Evolutionary conservation across 2,113 vertebrate genomes (phyloP).

Genomic region (Prionailurus viverrinus): DNA sequence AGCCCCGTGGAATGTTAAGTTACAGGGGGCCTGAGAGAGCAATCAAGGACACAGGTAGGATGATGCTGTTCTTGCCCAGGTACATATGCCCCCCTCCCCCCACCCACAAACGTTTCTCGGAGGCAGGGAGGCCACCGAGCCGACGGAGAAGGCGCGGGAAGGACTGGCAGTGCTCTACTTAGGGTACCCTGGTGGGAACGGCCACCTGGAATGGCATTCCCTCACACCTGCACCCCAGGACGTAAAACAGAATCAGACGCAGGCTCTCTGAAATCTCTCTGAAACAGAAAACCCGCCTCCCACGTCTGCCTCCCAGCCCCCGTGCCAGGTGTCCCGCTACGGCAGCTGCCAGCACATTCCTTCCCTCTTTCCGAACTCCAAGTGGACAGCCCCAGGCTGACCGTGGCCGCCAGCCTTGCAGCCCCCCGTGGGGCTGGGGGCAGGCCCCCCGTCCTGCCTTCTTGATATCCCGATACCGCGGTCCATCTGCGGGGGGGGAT

Average conservation of each 20-base stretch:
- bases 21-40: conserved; percentile 40
- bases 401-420: neutral
- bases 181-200: neutral
- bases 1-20: neutral
- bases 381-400: neutral
- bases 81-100: rapidly evolving
- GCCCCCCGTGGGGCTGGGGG: neutral
- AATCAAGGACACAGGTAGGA: neutral
- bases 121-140: neutral
- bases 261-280: neutral
- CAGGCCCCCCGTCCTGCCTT: neutral
- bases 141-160: neutral
- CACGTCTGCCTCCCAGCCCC: neutral
- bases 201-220: neutral
- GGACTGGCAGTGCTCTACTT: neutral
- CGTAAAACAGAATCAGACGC: neutral
- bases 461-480: neutral
- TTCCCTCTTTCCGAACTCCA: neutral
- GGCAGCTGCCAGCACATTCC: conserved; percentile 21
- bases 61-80: neutral
- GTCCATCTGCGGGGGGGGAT: neutral
- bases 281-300: conserved; percentile 29
- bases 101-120: neutral
- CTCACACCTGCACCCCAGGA: neutral
- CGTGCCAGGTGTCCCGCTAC: conserved; percentile 11